Conservation (phyloP, 2,113 vertebrate genomes). For the Burhinus bistriatus region DNA sequence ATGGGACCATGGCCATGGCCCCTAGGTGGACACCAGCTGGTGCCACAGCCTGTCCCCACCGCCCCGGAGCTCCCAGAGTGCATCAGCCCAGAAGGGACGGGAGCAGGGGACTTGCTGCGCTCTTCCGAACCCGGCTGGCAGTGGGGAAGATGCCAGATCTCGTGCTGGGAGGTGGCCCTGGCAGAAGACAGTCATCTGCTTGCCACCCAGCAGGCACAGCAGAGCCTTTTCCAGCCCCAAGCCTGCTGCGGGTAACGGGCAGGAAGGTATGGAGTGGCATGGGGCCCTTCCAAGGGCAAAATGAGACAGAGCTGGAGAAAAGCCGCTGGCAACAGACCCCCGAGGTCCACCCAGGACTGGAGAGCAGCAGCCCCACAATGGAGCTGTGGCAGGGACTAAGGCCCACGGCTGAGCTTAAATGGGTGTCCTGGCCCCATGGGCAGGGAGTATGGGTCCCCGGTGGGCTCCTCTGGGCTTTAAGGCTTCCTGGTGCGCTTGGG, state of each 20-base stretch:
- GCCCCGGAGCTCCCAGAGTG: rapidly evolving
- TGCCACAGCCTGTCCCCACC: not conserved
- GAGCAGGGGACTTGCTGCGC: not conserved
- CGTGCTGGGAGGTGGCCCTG: not conserved
- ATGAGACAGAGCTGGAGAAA: not conserved
- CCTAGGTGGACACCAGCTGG: rapidly evolving
- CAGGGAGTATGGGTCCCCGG: rapidly evolving
- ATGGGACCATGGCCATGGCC: not conserved
- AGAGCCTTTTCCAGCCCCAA: not conserved
- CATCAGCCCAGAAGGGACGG: rapidly evolving
- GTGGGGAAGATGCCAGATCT: not conserved
- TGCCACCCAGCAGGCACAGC: not conserved
- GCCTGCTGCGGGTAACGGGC: not conserved
- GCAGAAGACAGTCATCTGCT: not conserved
- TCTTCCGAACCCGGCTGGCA: not conserved
- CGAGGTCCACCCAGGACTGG: not conserved
- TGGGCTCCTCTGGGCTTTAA: not conserved
- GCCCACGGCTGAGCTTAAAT: not conserved
- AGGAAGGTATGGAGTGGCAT: not conserved
- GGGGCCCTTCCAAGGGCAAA: not conserved
- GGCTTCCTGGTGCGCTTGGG: not conserved
- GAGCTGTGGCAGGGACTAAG: not conserved
- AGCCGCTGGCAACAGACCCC: not conserved
- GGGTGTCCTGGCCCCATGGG: rapidly evolving
- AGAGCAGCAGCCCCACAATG: not conserved